Base-by-base conservation (phyloP, 2,113 vertebrate species). In the Rhinichthys klamathensis region DNA sequence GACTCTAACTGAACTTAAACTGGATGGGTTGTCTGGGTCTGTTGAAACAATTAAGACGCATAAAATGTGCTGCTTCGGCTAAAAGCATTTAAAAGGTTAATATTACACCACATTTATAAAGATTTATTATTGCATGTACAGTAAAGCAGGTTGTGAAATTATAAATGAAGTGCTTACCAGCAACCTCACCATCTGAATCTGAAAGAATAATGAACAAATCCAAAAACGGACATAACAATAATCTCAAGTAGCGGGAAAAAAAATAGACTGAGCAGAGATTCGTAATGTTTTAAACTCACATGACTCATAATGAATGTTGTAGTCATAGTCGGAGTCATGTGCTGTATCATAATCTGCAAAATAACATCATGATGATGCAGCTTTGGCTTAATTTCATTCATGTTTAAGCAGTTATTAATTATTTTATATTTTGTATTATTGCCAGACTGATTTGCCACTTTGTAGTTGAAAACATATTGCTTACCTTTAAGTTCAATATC, bases 291-390 rank as follows among this genome's bases (percentile, higher is more conserved):
- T 82, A 56, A 32, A 90, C 94, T 93, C 90, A 95, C 94, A 93
- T n/a, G 90, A 41, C 16, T 93, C 93, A 41, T 92, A 94, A 84
- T 86, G 84, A 72, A 86, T 49, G 90, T 74, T 91, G 83, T 93
- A 90, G 32, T 95, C 91, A 13, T 93, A 93, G 88, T 94, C 94
- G 6, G 93, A 93, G 82, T 94, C 93, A 56, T 92, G 93, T 1
- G 92, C 92, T 32, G 90, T 88, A 21, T 94, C 93, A 35, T 92
- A 93, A 61, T 94, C 94, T 95, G 85, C 6, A 41, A 87, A 90
- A 90, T 6, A 4, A 10, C 4, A 80, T 25, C 9, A 51, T 41
- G 11, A 72, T 78, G 15, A 9, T 49, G n/a, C 9, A 18, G 2
- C 23, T 78, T 86, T 85, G 18, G 0, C 25, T 82, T 21, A 15